These are phyloP conservation scores for Muscicapa comitata DNA, from an alignment of 2,797 vertebrate genomes.

Conservation along the genomic window DNA sequence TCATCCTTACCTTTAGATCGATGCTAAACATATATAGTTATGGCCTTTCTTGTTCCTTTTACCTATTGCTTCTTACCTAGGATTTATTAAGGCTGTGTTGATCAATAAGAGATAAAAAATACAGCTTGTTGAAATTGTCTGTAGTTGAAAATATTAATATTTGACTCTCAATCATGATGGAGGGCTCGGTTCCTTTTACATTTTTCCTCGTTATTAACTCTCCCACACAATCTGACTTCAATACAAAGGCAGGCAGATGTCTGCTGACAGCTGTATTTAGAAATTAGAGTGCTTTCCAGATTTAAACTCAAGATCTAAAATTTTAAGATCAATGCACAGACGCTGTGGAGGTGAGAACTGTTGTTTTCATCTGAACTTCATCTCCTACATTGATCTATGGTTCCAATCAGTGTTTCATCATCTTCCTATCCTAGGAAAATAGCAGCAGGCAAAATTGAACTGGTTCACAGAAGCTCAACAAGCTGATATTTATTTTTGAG, in stretches of 20 bases:
- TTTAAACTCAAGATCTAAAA: conserved; percentile 20
- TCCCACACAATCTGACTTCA: background rate
- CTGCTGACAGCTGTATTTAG: conserved; percentile 32
- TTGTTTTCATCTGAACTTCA: background rate
- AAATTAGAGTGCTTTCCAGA: conserved; percentile 9
- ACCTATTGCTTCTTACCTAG: background rate
- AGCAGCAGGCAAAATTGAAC: conserved; percentile 1
- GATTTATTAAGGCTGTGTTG: background rate
- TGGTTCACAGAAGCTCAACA: background rate
- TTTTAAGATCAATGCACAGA: conserved; percentile 20
- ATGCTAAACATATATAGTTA: rapidly evolving
- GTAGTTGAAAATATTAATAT: background rate
- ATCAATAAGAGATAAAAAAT: background rate
- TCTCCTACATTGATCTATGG: background rate
- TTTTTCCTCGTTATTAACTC: background rate
- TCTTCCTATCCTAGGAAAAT: background rate
- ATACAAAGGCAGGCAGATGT: background rate
- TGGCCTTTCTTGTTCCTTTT: background rate
- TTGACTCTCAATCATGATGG: background rate
- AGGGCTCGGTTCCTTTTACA: background rate
- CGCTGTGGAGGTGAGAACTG: conserved; percentile 6
- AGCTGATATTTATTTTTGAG: conserved; percentile 29
- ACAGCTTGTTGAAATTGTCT: background rate
- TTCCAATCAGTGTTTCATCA: background rate
- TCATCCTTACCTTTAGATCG: background rate